A percentile compares a stretch with the other conserved stretches of the same genome.
These are phyloP conservation scores for Amniataba percoides DNA, from an alignment of 2,797 vertebrate species.

Conservation along the genomic window DNA sequence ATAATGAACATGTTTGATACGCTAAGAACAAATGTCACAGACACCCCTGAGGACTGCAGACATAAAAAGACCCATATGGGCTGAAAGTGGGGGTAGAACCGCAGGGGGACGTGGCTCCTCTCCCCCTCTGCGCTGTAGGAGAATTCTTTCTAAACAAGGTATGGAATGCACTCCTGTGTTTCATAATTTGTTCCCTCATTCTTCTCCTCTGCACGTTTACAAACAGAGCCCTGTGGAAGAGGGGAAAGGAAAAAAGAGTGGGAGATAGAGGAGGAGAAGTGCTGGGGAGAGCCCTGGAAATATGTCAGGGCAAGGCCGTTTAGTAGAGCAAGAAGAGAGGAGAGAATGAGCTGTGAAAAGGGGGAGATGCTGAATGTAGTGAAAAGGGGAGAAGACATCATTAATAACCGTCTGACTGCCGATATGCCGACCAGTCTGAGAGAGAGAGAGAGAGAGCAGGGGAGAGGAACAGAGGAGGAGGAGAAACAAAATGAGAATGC, in stretches of 20 bases:
- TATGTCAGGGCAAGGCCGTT: conserved; percentile 55
- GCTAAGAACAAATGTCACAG: conserved; percentile 34
- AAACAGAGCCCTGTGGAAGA: conserved; percentile 75
- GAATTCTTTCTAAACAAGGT: conserved; percentile 88
- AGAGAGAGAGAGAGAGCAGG: conserved; percentile 19
- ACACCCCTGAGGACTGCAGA: conserved; percentile 37
- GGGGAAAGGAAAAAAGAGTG: conserved; percentile 47
- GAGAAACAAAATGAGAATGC: conserved; percentile 56
- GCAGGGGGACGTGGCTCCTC: conserved; percentile 60
- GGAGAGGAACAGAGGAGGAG: conserved; percentile 20
- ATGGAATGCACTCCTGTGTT: conserved; percentile 88
- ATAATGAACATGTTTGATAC: neutral
- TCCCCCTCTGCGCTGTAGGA: conserved; percentile 72
- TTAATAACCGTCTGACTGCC: conserved; percentile 65
- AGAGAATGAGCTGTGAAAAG: conserved; percentile 51
- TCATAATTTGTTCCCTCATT: conserved; percentile 85
- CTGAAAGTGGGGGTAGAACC: conserved; percentile 66
- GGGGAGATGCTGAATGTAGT: conserved; percentile 45
- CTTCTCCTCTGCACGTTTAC: conserved; percentile 78
- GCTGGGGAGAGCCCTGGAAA: conserved; percentile 57
- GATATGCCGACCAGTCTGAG: conserved; percentile 44
- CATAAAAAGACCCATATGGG: conserved; percentile 72
- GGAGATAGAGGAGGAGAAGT: conserved; percentile 44
- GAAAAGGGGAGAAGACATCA: conserved; percentile 56
- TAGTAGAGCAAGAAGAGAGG: conserved; percentile 52